Conservation (phyloP, 2,888 invertebrate species). For the Campoplex nolae region DNA sequence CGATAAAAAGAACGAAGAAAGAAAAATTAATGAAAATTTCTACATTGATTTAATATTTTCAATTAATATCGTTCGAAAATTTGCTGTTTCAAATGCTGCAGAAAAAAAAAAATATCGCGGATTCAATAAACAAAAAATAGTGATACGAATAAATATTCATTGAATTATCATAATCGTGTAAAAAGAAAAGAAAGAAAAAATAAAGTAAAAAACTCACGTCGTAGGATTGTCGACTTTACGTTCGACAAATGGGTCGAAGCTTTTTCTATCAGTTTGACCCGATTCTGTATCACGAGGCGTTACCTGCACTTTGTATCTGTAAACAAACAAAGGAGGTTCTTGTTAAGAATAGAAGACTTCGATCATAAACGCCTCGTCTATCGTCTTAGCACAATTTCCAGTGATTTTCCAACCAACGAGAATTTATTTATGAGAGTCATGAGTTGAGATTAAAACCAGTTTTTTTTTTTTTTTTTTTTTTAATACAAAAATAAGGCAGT, state of each 20-base stretch:
- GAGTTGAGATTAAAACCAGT: neutral
- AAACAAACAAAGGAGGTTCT: slow-evolving; percentile 51
- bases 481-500: neutral
- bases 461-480: neutral
- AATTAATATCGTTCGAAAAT: too few species aligned
- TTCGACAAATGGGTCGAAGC: slow-evolving; percentile 91
- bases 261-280: slow-evolving; percentile 84
- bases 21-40: neutral
- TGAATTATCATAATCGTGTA: too few species aligned
- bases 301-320: slow-evolving; percentile 87
- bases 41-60: neutral
- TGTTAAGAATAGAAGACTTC: slow-evolving; percentile 4
- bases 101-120: too few species aligned
- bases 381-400: neutral
- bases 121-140: too few species aligned
- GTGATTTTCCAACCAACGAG: neutral
- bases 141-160: too few species aligned
- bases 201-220: slow-evolving; percentile 88
- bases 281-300: slow-evolving; percentile 88
- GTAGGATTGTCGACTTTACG: slow-evolving; percentile 91
- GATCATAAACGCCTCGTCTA: neutral
- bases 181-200: neutral
- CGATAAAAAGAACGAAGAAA: neutral
- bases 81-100: too few species aligned
- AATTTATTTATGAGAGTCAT: slow-evolving; percentile 30